Evolutionary conservation across 1,140 invertebrate species (phyloP).

Genomic region (Temnothorax nylanderi): DNA sequence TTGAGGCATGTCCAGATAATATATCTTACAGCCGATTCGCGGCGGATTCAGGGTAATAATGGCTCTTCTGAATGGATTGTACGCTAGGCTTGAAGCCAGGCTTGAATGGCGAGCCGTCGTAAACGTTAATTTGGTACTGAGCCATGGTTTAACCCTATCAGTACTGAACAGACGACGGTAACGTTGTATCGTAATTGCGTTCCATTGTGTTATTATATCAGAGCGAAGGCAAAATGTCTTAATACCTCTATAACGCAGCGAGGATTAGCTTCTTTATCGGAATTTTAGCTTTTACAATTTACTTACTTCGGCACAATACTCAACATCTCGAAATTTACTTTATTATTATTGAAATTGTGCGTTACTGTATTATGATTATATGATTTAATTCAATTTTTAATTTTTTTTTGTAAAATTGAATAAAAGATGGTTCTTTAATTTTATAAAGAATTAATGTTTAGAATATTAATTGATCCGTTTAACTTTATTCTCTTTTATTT

Average conservation of each 20-base stretch:
- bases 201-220: constrained; percentile 63
- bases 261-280: constrained; percentile 15
- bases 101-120: constrained; percentile 70
- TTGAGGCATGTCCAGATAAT: constrained; percentile 9
- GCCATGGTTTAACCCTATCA: constrained; percentile 75
- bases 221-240: constrained; percentile 42
- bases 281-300: constrained; percentile 34
- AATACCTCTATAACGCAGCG: constrained; percentile 8
- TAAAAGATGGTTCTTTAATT: neutral
- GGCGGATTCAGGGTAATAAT: constrained; percentile 7
- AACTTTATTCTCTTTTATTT: neutral
- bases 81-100: constrained; percentile 61
- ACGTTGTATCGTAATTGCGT: constrained; percentile 69
- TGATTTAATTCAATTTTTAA: neutral
- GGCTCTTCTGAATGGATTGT: constrained; percentile 35
- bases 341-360: neutral
- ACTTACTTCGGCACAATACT: constrained; percentile 18
- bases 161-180: constrained; percentile 71
- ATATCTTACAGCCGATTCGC: constrained; percentile 27
- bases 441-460: neutral
- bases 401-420: neutral
- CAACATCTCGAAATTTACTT: constrained; percentile 5
- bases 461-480: neutral
- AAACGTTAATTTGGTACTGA: constrained; percentile 76
- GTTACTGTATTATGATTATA: neutral